Evolutionary conservation across 2,888 invertebrate genomes (phyloP).

Genomic region (Harpalus rubripes): DNA sequence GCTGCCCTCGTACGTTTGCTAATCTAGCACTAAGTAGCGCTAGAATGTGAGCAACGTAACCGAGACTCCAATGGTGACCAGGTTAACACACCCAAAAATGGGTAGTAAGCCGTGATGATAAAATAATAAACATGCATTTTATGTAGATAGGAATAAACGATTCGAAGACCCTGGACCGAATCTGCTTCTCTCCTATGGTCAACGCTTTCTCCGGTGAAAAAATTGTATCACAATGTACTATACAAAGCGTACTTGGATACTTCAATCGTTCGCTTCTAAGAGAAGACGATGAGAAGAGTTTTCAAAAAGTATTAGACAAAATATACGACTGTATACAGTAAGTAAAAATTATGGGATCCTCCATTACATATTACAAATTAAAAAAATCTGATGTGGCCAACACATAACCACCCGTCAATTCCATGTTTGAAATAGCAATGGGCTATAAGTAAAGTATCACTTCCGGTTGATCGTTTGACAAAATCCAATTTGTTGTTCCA

Average conservation of each 20-base stretch:
- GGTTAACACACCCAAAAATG: too few relatives aligned
- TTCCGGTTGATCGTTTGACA: too few relatives aligned
- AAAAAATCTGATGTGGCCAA: too few relatives aligned
- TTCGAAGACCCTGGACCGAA: slow-evolving; percentile 81
- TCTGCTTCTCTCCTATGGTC: slow-evolving; percentile 92
- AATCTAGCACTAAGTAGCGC: too few relatives aligned
- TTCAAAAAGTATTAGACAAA: slow-evolving; percentile 75
- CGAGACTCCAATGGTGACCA: too few relatives aligned
- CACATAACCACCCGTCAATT: too few relatives aligned
- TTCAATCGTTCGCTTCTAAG: slow-evolving; percentile 78
- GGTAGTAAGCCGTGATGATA: not conserved
- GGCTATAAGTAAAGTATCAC: too few relatives aligned
- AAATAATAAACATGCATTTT: not conserved
- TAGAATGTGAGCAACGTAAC: too few relatives aligned
- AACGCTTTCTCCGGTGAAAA: slow-evolving; percentile 81
- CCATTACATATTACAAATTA: not conserved
- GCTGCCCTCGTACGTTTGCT: too few relatives aligned
- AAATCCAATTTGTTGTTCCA: too few relatives aligned
- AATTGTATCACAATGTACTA: slow-evolving; percentile 84
- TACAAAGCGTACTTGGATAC: slow-evolving; percentile 90
- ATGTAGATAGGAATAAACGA: slow-evolving; percentile 79
- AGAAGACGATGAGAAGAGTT: slow-evolving; percentile 53
- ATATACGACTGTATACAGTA: slow-evolving; percentile 78
- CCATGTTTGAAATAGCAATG: too few relatives aligned
- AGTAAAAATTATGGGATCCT: slow-evolving; percentile 69